Percentiles rank a stretch among this genome's conserved stretches.
These are phyloP conservation scores for Drosophila subpulchrella DNA, from an alignment of 1,140 invertebrate species.

Conservation along the genomic window DNA sequence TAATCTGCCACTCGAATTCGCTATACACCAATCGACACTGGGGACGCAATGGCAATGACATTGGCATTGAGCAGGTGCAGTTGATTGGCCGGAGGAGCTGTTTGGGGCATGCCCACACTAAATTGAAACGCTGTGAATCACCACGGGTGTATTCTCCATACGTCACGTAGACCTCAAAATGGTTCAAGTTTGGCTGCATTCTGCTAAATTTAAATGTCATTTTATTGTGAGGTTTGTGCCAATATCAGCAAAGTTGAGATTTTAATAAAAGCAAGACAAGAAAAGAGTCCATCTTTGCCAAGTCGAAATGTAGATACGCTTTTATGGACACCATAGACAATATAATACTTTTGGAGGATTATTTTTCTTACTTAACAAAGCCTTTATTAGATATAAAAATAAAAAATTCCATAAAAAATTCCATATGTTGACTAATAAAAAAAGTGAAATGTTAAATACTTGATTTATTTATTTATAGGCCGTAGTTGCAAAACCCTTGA, in stretches of 20 bases:
- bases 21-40: background rate
- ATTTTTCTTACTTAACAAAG: too few species aligned
- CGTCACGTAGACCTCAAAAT: constrained; percentile 64
- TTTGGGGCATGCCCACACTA: constrained; percentile 20
- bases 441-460: too few species aligned
- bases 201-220: constrained; percentile 36
- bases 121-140: constrained; percentile 31
- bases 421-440: too few species aligned
- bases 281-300: background rate
- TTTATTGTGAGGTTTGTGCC: background rate
- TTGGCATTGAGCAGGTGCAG: constrained; percentile 48
- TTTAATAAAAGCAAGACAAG: background rate
- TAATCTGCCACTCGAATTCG: constrained; percentile 32
- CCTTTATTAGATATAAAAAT: too few species aligned
- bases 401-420: too few species aligned
- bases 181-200: constrained; percentile 24
- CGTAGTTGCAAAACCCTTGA: constrained; percentile 1
- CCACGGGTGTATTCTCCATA: constrained; percentile 58
- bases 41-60: constrained; percentile 20
- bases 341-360: too few species aligned
- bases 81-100: background rate
- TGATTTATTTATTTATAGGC: too few species aligned
- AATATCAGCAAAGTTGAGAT: background rate
- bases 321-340: too few species aligned
- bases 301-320: background rate